Base-by-base conservation (phyloP, 2,888 invertebrate species). In the Bellardia bayeri region DNA sequence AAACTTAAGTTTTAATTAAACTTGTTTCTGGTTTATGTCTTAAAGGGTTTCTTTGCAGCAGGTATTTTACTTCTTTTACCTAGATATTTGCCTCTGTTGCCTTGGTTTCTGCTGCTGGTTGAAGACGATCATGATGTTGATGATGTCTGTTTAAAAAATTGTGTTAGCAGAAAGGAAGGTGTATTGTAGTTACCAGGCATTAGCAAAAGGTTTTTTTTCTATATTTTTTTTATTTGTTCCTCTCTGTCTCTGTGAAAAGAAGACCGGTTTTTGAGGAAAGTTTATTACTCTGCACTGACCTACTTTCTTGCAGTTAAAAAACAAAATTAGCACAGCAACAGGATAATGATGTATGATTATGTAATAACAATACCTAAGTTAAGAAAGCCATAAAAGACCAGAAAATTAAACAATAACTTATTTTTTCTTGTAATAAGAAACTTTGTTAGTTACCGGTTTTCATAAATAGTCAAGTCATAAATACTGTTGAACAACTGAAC, bases 241-340 rank as follows among this genome's bases (percentile, higher is more conserved):
- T 45, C 45, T 45, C 3, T 9, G 1, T 66, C 13, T 82, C 14
- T 33, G 13, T 23, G 9, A 51, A 79, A 68, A 30, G 68, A 68
- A 66, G 78, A 87, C 87, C 79, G 85, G 87, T 85, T 84, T 87
- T 81, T 64, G 13, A 85, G 87, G 64, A 87, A 82, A 82, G 87
- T 87, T 87, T 87, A 87, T 87, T 87, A 87, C 85, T 79, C 82
- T 75, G 49, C 16, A 51, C 58, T 87, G 87, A 87, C 87, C 87
- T 79, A 87, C 69, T 87, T 87, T 87, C 69, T 69, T 45, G 42
- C 9, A 23, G 42, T 42, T 13, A 23, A 61, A 75, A 54, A 74
- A 51, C 63, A 82, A 82, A 85, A 78, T 69, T 68, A 23, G 78
- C 54, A 64, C 42, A 81, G 58, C n/a, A 58, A 71, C 79, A 85